Evolutionary conservation across 2,888 invertebrate genomes (phyloP).

Genomic region (Exocentrus adspersus): DNA sequence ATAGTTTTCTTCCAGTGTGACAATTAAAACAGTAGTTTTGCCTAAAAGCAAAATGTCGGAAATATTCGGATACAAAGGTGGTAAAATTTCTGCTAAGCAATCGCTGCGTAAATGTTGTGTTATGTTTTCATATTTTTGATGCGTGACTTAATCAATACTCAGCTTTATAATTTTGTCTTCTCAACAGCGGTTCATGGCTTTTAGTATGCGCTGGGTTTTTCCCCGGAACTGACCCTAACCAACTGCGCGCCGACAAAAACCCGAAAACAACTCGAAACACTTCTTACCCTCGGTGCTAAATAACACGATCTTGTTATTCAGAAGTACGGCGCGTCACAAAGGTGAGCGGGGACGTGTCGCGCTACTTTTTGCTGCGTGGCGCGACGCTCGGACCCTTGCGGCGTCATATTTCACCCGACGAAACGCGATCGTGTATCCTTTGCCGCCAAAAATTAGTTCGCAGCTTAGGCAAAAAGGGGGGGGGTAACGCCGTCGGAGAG

Average conservation of each 20-base stretch:
- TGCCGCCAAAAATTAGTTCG: conserved; percentile 18
- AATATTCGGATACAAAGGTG: too few relatives aligned
- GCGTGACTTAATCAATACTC: too few relatives aligned
- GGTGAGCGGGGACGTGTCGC: conserved; percentile 16
- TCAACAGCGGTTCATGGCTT: too few relatives aligned
- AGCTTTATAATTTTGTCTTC: too few relatives aligned
- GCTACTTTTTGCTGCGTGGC: conserved; percentile 15
- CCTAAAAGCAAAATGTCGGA: too few relatives aligned
- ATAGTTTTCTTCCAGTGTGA: too few relatives aligned
- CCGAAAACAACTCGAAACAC: not conserved
- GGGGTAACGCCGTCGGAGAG: conserved; percentile 1
- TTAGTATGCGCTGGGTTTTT: conserved; percentile 9
- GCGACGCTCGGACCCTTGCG: conserved; percentile 1
- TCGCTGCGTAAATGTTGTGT: too few relatives aligned
- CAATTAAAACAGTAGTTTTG: too few relatives aligned
- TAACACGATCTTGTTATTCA: conserved; percentile 20
- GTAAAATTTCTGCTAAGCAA: too few relatives aligned
- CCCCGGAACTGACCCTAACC: conserved; percentile 16
- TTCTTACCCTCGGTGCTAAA: conserved; percentile 6
- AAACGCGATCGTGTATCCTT: conserved; percentile 30
- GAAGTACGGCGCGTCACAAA: conserved; percentile 12
- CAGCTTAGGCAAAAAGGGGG: conserved; percentile 10
- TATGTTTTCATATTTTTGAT: too few relatives aligned
- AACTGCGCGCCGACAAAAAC: conserved; percentile 7
- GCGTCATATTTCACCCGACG: conserved; percentile 39